Base-by-base conservation (phyloP, 2,113 vertebrate species). In the Clarias batrachus region DNA sequence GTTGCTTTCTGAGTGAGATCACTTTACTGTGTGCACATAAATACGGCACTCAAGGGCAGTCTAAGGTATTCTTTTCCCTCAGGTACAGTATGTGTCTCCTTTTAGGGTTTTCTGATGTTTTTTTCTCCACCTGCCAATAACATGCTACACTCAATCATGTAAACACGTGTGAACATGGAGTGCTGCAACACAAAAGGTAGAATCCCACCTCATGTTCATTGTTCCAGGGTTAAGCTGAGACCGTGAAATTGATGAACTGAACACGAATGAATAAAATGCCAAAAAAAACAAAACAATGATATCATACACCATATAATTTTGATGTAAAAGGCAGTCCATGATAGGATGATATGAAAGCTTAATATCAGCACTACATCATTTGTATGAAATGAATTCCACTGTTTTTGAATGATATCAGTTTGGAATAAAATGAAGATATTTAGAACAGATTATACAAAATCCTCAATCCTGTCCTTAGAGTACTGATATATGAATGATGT, bases 401-500 rank as follows among this genome's bases (percentile, higher is more conserved):
- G 23, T 80, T 60, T 23, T 57, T 13, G 30, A 48, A 78, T 57
- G 54, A 78, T 78, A 57, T 78, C 74, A 76, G 17, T 27, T 7
- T 37, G 27, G 16, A 59, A 56, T 30, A 78, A 78, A 78, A 17
- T 54, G 25, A 57, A 56, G 13, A 30, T 79, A 30, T 19, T 57
- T 59, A 33, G 56, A 57, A 59, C 25, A 27, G 14, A 7, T 19
- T 19, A 17, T 56, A 79, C 11, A 54, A 76, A 76, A 76, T 79
- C 54, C 27, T 56, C n/a, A 21, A 27, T 23, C n/a, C 8, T 70
- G 3, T 54, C 1, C 25, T 83, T 56, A 33, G 41, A 56, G 27
- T 27, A 54, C 63, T 70, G 81, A 33, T 57, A 73, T 74, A 4
- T 27, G 56, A 41, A n/a, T 74, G 71, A 84, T 74, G 33, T 62